Evolutionary conservation across 2,888 invertebrate species (phyloP), one percentile per base, ranked within the genome.

Genomic region (Acutogordius australiensis): DNA sequence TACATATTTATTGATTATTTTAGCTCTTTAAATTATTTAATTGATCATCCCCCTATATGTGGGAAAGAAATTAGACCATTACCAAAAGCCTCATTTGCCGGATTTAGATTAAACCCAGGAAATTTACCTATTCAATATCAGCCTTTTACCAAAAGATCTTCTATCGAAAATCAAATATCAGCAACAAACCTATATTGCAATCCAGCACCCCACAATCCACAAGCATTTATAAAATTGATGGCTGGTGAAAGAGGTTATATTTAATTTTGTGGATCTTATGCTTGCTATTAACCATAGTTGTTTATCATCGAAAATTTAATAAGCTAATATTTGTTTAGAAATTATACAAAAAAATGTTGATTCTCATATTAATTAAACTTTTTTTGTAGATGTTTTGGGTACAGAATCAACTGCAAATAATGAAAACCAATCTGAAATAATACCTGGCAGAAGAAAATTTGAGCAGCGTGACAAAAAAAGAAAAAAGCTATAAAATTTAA

Each of bases 21-120:
- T 13, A 57, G 58, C 29, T 57, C 58, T 8, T 29, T 57, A 4
- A 28, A 30, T 2, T 26, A 28, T 29, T 23, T 57, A 29, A 57
- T 57, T 8, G 58, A 57, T n/a, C 8, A 57, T 29, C 58, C 58
- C 4, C 58, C 58, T 8, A 57, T 57, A 8, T 57, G 58, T 29
- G 58, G 58, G 8, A 57, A 57, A 29, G 58, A 57, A 29, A 8
- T 57, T 8, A 28, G 58, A 57, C 4, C 4, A 4, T 29, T 57
- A 57, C 23, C 58, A 8, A 18, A 2, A 2, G 4, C 58, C 4
- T 28, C 58, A 4, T 28, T 57, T 8, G 26, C 29, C 4, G 58
- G 28, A 18, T 57, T 57, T 30, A 4, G 58, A 18, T 26, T 57
- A 28, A 28, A 57, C 26, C 58, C 58, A 13, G 58, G 58, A 18